Percentiles rank a stretch among this genome's conserved stretches.
Evolutionary conservation across 2,888 invertebrate species (phyloP).

Genomic region (Tuta absoluta): DNA sequence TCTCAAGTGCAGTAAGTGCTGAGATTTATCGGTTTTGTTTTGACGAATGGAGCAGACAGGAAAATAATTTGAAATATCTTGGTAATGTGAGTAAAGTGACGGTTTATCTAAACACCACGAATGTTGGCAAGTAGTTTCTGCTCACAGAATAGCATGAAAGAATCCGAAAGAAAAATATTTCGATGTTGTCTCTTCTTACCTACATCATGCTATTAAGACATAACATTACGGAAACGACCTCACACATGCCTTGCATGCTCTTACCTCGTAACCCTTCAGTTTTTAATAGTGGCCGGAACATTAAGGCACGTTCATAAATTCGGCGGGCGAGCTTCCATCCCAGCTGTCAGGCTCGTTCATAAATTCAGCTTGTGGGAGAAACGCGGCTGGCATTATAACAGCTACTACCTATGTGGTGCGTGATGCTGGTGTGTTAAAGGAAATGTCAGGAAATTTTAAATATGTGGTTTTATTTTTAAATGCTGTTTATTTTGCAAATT

Average conservation of each 20-base stretch:
- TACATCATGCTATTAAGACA: background rate
- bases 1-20: no score
- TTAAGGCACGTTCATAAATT: constrained; percentile 39
- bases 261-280: constrained; percentile 34
- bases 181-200: background rate
- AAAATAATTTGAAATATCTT: no score
- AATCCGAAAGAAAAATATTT: no score
- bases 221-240: background rate
- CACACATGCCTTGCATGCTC: background rate
- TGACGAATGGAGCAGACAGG: no score
- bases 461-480: background rate
- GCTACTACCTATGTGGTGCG: background rate
- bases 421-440: constrained; percentile 1
- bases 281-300: constrained; percentile 39
- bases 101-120: no score
- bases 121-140: no score
- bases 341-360: constrained; percentile 28
- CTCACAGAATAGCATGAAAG: no score
- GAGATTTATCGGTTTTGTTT: no score
- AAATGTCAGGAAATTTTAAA: background rate
- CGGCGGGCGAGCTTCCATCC: constrained; percentile 22
- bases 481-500: no score
- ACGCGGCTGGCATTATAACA: constrained; percentile 27
- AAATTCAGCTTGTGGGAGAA: constrained; percentile 29
- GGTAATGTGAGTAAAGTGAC: no score